Percentiles rank a stretch among this genome's conserved stretches.
These are phyloP conservation scores for Melanerpes aurifrons DNA, from an alignment of 2,113 vertebrate species.

Conservation along the genomic window DNA sequence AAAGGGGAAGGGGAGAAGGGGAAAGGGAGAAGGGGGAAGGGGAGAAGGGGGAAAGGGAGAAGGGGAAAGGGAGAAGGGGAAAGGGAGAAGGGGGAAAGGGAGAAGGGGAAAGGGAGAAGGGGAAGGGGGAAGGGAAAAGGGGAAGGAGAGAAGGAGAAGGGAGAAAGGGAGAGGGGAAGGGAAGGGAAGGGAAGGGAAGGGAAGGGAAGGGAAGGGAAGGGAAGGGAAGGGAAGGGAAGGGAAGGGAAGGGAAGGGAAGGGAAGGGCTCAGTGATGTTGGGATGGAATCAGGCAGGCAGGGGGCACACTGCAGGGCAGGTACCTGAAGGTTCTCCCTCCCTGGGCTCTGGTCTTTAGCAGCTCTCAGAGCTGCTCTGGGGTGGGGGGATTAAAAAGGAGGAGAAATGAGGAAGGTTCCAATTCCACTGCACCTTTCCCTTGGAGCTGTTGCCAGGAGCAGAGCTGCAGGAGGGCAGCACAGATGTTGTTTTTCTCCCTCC, in stretches of 20 bases:
- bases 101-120: no score
- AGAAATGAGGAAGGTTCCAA: background rate
- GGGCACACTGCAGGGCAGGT: background rate
- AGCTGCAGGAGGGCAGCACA: background rate
- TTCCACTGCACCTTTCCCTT: background rate
- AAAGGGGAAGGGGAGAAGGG: no score
- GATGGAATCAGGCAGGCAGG: background rate
- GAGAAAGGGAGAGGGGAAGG: no score
- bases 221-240: no score
- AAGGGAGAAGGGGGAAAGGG: no score
- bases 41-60: no score
- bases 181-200: no score
- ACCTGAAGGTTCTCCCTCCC: background rate
- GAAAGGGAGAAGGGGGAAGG: no score
- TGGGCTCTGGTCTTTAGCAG: background rate
- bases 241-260: background rate
- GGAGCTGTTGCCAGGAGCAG: background rate
- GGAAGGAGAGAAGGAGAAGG: no score
- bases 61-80: no score
- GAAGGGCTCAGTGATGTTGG: background rate
- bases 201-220: no score
- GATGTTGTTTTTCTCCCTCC: slow-evolving; percentile 29
- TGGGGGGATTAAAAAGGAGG: background rate
- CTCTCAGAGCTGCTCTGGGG: background rate
- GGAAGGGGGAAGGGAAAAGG: no score